Evolutionary conservation across 2,797 vertebrate species (phyloP), one percentile per base, ranked within the genome.

Genomic region (Scarus forsteni): DNA sequence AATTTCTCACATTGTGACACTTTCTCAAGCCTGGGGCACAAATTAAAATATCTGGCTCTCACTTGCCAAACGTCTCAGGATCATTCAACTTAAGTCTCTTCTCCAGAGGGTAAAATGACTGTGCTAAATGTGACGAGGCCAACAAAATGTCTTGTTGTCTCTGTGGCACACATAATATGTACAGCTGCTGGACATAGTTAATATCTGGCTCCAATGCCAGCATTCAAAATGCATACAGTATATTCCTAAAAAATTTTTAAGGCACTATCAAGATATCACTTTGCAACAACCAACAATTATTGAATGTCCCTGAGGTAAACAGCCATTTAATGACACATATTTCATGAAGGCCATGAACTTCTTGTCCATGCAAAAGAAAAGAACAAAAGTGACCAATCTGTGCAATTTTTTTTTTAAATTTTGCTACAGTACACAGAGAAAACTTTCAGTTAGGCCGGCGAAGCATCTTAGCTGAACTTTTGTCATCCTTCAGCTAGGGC

Each of bases 41-140:
- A 56, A 50, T 60, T 10, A 55, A 53, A 19, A 60, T 38, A 15
- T 62, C 73, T 46, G 51, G 63, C 35, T 73, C 58, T 40, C 39
- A 74, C 85, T 56, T 49, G 50, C 76, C 38, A 77, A 84, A 77
- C 40, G 40, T 68, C 55, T 45, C 35, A 40, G 49, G 55, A 76
- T 71, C 3, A 15, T 52, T 76, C 36, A 63, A n/a, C 58, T 55
- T 40, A 44, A 69, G 46, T 61, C 34, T 49, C 15, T 65, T 55
- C 67, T 67, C 64, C 36, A 34, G 43, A 75, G 65, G 49, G 48
- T 35, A 70, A 69, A 9, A 44, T 61, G 68, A 72, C 50, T 62
- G 60, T 43, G 34, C 65, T 75, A 54, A 75, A 75, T 44, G 55
- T 18, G 65, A 45, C 71, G 56, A 52, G 43, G 40, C 45, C 48